Percentiles rank a stretch among this genome's conserved stretches.
phyloP scores from a whole-genome alignment of 2,113 vertebrate genomes.

The Falcunculus frontatus region DNA sequence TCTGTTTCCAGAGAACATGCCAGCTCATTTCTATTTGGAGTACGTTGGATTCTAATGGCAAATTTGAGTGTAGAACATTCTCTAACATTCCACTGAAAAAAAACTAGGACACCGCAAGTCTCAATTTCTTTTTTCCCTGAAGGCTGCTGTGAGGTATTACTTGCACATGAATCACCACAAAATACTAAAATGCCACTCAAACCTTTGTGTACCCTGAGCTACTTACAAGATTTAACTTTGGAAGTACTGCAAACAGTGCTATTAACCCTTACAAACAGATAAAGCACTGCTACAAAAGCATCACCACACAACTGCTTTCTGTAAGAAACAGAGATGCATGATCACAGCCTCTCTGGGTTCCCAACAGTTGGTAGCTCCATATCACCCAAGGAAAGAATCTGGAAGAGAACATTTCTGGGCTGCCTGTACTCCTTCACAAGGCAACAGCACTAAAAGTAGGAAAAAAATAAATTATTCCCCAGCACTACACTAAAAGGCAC shows the following conservation, averaged over 20 bases:
- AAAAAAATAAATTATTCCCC: background rate
- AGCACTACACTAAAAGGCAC: background rate
- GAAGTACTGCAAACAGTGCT: background rate
- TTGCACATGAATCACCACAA: background rate
- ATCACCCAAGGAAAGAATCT: background rate
- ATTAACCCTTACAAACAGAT: background rate
- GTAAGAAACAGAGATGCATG: background rate
- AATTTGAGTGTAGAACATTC: background rate
- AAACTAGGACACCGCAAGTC: background rate
- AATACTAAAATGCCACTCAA: background rate
- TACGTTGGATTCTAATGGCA: background rate
- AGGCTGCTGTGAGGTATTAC: background rate
- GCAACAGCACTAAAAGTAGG: background rate
- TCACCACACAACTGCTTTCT: background rate
- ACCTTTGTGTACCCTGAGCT: background rate
- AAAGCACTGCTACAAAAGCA: background rate
- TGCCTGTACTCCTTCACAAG: background rate
- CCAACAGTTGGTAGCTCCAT: background rate
- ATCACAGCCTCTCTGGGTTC: background rate
- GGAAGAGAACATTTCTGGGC: background rate
- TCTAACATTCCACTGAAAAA: background rate
- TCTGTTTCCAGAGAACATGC: background rate
- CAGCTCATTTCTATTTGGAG: background rate
- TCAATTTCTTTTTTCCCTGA: background rate
- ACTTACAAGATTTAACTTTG: background rate